Evolutionary conservation across 1,140 invertebrate species (phyloP).

Genomic region (Melipona quadrifasciata): DNA sequence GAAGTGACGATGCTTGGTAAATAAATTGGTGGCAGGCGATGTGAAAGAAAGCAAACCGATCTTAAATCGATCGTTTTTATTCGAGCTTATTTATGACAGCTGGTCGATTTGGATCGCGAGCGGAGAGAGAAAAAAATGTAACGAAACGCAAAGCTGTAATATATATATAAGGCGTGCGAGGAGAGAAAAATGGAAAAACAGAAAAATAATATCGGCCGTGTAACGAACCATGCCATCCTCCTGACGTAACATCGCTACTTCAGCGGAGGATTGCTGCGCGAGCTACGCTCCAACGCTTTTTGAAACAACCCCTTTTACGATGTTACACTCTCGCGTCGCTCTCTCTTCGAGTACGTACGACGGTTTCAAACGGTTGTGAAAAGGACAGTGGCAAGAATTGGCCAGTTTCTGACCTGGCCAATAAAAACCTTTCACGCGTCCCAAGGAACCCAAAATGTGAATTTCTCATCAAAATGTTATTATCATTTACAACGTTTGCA

Average conservation of each 20-base stretch:
- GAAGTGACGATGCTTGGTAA: no score
- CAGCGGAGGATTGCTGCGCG: constrained; percentile 35
- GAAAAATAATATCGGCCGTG: constrained; percentile 48
- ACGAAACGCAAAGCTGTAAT: not conserved
- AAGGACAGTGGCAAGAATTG: no score
- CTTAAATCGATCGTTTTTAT: not conserved
- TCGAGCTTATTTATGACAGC: not conserved
- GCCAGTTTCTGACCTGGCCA: no score
- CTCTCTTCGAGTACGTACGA: no score
- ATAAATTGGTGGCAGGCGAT: no score
- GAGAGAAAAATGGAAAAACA: constrained; percentile 23
- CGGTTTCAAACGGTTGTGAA: no score
- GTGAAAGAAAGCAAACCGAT: no score
- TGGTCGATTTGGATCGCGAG: not conserved
- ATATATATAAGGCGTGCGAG: not conserved
- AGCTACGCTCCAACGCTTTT: not conserved
- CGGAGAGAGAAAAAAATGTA: not conserved
- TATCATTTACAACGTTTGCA: no score
- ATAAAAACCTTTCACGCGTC: no score
- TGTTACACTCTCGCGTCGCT: not conserved
- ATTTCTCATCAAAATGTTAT: no score
- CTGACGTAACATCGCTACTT: constrained; percentile 43
- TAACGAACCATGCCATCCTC: constrained; percentile 29
- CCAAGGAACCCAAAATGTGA: no score
- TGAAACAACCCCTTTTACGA: not conserved